These are phyloP conservation scores for Drosophila seclusa DNA, from an alignment of 2,888 invertebrate genomes.

Conservation along the genomic window DNA sequence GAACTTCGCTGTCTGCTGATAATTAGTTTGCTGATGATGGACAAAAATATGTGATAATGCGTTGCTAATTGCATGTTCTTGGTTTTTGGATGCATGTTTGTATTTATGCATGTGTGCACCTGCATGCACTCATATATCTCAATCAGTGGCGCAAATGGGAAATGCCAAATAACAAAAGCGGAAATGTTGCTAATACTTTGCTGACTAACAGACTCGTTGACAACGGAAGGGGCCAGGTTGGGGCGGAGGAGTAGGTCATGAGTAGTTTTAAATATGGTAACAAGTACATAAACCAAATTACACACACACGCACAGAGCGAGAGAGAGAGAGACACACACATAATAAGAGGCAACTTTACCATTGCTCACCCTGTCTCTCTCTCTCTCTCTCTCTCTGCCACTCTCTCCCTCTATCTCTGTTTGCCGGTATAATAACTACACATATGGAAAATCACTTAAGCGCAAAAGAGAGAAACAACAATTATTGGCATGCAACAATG, in stretches of 20 bases:
- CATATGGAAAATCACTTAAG: constrained; percentile 46
- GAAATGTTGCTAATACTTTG: constrained; percentile 42
- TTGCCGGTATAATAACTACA: constrained; percentile 16
- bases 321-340: not conserved
- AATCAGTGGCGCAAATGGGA: constrained; percentile 14
- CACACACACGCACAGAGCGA: not conserved
- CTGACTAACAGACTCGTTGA: constrained; percentile 3
- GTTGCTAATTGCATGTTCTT: not conserved
- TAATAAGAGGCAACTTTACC: constrained; percentile 5
- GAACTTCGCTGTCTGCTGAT: not conserved
- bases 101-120: not conserved
- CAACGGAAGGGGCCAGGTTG: not conserved
- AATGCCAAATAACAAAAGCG: constrained; percentile 24
- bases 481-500: constrained; percentile 28
- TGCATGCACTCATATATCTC: not conserved
- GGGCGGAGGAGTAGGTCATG: constrained; percentile 19
- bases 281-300: not conserved
- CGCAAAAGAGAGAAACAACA: constrained; percentile 52
- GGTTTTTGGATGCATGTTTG: not conserved
- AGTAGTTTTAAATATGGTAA: constrained; percentile 16
- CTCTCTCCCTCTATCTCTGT: not conserved
- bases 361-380: constrained; percentile 10
- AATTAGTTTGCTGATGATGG: not conserved
- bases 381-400: not conserved
- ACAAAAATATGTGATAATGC: not conserved